These are phyloP conservation scores for Australoheros facetus DNA, from an alignment of 2,797 vertebrate species.

Conservation along the genomic window DNA sequence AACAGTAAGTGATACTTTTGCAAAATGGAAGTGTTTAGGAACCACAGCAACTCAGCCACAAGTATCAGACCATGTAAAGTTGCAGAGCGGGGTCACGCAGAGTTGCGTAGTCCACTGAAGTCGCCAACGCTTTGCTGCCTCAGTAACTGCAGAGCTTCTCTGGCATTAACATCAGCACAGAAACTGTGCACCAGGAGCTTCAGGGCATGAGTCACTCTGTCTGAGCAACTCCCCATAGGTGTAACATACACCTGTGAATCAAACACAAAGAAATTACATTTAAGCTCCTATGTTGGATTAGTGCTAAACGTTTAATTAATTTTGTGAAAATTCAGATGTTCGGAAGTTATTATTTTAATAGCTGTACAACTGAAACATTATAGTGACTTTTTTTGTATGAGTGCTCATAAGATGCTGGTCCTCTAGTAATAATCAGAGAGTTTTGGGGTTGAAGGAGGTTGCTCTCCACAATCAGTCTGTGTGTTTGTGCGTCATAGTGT, in stretches of 20 bases:
- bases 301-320: not conserved
- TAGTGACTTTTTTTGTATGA: not conserved
- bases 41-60: too few relatives aligned
- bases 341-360: not conserved
- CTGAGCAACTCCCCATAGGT: not conserved
- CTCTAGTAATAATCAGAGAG: not conserved
- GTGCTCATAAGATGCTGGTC: not conserved
- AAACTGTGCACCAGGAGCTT: not conserved
- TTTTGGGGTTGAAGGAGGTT: constrained; percentile 28
- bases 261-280: not conserved
- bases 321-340: not conserved
- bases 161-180: not conserved
- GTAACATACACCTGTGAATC: not conserved
- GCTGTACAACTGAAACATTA: not conserved
- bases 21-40: too few relatives aligned
- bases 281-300: not conserved
- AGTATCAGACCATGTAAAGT: too few relatives aligned
- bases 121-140: not conserved
- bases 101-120: not conserved
- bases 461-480: constrained; percentile 46
- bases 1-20: too few relatives aligned
- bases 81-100: too few relatives aligned
- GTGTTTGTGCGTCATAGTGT: constrained; percentile 48
- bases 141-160: not conserved
- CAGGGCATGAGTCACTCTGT: not conserved